phyloP scores from a whole-genome alignment of 2,888 invertebrate species.

The Tetranychus truncatus region DNA sequence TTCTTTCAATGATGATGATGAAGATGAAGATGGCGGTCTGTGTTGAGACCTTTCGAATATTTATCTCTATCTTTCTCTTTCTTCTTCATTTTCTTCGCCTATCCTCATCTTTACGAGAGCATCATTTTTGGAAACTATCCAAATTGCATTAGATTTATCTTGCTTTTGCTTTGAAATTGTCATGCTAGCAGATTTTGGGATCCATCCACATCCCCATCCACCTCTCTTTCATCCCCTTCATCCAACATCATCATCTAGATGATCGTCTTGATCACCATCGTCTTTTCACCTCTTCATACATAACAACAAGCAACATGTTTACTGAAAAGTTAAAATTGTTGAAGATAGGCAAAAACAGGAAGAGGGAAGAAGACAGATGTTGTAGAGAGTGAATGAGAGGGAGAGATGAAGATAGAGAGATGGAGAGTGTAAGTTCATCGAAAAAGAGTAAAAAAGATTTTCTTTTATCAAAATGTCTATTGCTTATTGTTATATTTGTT shows the following conservation, averaged over 20 bases:
- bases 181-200: neutral
- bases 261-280: neutral
- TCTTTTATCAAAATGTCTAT: conserved; percentile 2
- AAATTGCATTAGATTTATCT: neutral
- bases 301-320: too few relatives aligned
- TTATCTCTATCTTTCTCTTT: conserved; percentile 7
- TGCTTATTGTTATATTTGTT: neutral
- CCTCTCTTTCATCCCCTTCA: conserved; percentile 5
- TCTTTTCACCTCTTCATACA: too few relatives aligned
- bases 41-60: neutral
- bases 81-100: neutral
- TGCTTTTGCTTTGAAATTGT: neutral
- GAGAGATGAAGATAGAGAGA: conserved; percentile 2
- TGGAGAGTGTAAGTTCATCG: neutral
- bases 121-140: neutral
- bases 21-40: neutral
- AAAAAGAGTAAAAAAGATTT: neutral
- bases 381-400: conserved; percentile 3
- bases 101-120: neutral
- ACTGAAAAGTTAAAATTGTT: too few relatives aligned
- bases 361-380: neutral
- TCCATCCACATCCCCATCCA: neutral
- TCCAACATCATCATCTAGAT: neutral
- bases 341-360: neutral
- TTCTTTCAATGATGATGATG: neutral